Base-by-base conservation (phyloP, 2,888 invertebrate species). In the Drosophila rubida region DNA sequence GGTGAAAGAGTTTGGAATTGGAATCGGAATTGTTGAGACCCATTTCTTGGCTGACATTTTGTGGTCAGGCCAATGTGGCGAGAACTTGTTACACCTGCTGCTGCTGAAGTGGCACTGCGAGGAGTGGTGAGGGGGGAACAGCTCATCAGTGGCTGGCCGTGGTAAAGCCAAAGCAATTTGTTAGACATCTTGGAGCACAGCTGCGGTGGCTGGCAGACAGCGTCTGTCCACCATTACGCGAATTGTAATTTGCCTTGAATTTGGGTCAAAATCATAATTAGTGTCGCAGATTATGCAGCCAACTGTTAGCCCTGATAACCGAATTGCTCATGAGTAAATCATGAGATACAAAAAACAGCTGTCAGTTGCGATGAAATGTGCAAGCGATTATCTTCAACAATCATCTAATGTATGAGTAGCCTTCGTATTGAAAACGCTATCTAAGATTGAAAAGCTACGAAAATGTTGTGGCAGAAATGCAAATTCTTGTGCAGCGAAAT, bases 41-140 rank as follows among this genome's bases (percentile, higher is more conserved):
- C 87, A 88, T 87, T 83, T 88, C 75, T 58, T 59, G 30, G 46
- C 83, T 88, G 78, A 78, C 85, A 87, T 78, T 83, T 77, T 87
- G 78, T 76, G 89, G 79, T 68, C 65, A 69, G 68, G 63, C 71
- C 72, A 77, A 75, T 71, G 58, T 57, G 70, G 67, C 77, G 48
- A 89, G 77, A 89, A 89, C 87, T 87, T 81, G 89, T 88, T 87
- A 89, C 87, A 87, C 87, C 87, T 87, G 87, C 84, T 71, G 62
- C 50, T 55, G 74, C 59, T 53, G 57, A 62, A 62, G 70, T 55
- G 49, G 60, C 50, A 23, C 16, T 9, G 23, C 9, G 37, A n/a
- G 4, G 4, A 14, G 1, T 8, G 1, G 2, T 2, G 5, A 41
- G 19, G 19, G 42, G 42, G 25, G 6, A 25, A 25, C 53, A 42